Percentiles rank a stretch among this genome's conserved stretches.
These are phyloP conservation scores for Babyrousa celebensis DNA, from an alignment of 2,797 vertebrate genomes.

Conservation along the genomic window DNA sequence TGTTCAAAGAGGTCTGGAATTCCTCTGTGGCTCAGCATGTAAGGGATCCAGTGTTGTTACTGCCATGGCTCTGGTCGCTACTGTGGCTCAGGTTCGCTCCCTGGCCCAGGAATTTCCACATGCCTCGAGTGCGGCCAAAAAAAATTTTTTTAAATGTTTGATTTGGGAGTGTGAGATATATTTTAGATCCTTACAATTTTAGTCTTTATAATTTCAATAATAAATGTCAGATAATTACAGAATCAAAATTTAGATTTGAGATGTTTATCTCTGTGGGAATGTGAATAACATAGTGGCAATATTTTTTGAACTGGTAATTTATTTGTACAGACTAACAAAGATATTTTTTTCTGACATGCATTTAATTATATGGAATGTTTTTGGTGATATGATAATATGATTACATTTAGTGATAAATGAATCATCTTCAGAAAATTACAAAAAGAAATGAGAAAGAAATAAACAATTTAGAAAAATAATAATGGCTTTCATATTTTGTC, in stretches of 20 bases:
- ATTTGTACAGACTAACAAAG: slow-evolving; percentile 41
- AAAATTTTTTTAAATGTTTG: background rate
- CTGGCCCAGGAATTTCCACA: too few species aligned
- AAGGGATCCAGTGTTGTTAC: too few species aligned
- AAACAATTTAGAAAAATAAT: slow-evolving; percentile 62
- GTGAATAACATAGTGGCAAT: slow-evolving; percentile 59
- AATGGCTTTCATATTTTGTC: slow-evolving; percentile 68
- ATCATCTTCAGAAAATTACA: slow-evolving; percentile 70
- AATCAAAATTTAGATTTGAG: slow-evolving; percentile 55
- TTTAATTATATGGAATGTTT: slow-evolving; percentile 74
- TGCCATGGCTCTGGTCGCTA: too few species aligned
- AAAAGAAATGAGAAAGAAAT: slow-evolving; percentile 44
- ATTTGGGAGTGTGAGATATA: slow-evolving; percentile 13
- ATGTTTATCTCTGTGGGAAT: slow-evolving; percentile 39
- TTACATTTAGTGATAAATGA: slow-evolving; percentile 70
- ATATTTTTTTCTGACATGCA: slow-evolving; percentile 58
- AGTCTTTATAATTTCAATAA: slow-evolving; percentile 69
- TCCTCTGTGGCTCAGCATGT: too few species aligned
- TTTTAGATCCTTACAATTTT: slow-evolving; percentile 70
- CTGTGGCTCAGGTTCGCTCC: too few species aligned
- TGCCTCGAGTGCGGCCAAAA: too few species aligned
- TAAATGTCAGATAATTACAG: slow-evolving; percentile 68
- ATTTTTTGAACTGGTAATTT: slow-evolving; percentile 78
- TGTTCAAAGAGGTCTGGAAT: background rate
- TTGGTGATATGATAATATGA: slow-evolving; percentile 64